Percentiles rank a stretch among this genome's conserved stretches.
phyloP scores from a whole-genome alignment of 2,888 invertebrate species.

The Hirtodrosophila cameraria region DNA sequence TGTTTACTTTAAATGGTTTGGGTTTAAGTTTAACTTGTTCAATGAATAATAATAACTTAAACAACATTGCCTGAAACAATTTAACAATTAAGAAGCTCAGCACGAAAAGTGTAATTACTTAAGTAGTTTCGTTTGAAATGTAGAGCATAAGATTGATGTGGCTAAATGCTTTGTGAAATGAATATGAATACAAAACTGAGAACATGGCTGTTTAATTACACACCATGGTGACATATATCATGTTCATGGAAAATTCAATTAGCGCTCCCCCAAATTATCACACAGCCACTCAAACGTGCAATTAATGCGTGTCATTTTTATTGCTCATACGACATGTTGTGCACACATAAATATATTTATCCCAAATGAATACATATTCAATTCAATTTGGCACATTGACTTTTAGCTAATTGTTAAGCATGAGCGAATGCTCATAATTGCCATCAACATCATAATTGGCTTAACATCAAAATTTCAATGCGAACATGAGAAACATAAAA shows the following conservation, averaged over 20 bases:
- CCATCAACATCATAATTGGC: conserved; percentile 11
- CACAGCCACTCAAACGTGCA: conserved; percentile 27
- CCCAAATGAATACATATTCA: conserved; percentile 18
- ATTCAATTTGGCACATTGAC: conserved; percentile 62
- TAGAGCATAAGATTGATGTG: not conserved
- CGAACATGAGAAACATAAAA: conserved; percentile 9
- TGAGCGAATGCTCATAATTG: conserved; percentile 7
- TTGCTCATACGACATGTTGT: conserved; percentile 66
- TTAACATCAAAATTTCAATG: conserved; percentile 38
- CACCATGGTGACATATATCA: conserved; percentile 14
- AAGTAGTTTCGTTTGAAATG: too few relatives aligned
- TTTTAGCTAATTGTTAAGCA: conserved; percentile 53
- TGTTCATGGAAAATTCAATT: conserved; percentile 57
- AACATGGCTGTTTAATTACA: not conserved
- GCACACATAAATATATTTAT: conserved; percentile 55
- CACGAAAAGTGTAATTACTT: too few relatives aligned
- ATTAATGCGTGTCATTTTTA: conserved; percentile 62
- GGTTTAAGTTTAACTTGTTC: too few relatives aligned
- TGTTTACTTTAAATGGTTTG: too few relatives aligned
- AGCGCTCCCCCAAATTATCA: conserved; percentile 21
- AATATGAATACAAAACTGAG: conserved; percentile 2
- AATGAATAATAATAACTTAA: too few relatives aligned
- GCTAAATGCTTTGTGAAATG: not conserved
- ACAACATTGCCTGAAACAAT: too few relatives aligned
- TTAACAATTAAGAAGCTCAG: too few relatives aligned